Evolutionary conservation across 2,113 vertebrate species (phyloP), one percentile per base, ranked within the genome.

Genomic region (Poeciliopsis prolifica): DNA sequence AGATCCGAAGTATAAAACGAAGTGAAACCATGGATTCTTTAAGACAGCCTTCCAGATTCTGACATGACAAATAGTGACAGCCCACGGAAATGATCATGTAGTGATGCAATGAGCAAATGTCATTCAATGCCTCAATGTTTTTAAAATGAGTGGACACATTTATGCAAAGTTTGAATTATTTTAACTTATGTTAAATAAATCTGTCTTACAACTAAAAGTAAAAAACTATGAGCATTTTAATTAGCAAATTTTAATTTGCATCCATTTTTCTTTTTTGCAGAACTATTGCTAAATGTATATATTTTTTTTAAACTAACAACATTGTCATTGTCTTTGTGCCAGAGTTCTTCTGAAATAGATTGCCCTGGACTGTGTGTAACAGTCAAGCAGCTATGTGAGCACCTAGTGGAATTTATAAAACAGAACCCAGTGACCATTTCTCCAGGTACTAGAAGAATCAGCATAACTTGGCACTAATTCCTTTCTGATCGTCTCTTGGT

Each of bases 351-450:
- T 58, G 17, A 24, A 83, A 80, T 71, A 78, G 31, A 33, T 26
- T 31, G 61, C 40, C 70, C 63, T 37, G 51, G 42, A 74, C 31
- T 28, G 62, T 70, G 22, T 76, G 75, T 0, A 12, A 70, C 72
- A 78, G 65, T 58, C 67, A 78, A 40, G 73, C 80, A 79, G 71
- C 64, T 42, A 17, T 54, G 24, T 70, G 24, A 5, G 64, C 67
- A 37, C 72, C 54, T 68, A 15, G 61, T 73, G 81, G 87, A 84
- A 80, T 88, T 81, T 84, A 12, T 75, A 81, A 86, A 51, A 68
- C 77, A 80, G 77, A 74, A 83, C 77, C 66, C 61, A 0, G 30
- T 88, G 87, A 90, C 87, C 65, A 13, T 40, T 74, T 77, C 80
- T 76, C 7, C 10, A 63, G 79, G 60, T 80, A 67, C 68, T 66